These are phyloP conservation scores for Ophion costatus DNA, from an alignment of 2,888 invertebrate genomes.

Conservation along the genomic window DNA sequence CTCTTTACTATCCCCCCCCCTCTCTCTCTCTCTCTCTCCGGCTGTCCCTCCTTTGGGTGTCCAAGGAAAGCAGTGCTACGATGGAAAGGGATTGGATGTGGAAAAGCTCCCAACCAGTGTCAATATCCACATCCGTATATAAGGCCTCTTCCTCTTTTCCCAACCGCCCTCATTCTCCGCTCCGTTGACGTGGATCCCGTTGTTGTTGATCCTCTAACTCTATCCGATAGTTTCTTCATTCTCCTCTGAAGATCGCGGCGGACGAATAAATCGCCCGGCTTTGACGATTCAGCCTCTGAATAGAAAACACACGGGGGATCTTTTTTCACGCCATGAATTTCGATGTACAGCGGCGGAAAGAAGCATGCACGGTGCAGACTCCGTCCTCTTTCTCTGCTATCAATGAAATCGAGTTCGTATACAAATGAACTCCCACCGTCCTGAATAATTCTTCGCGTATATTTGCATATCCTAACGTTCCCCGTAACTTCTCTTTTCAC, in stretches of 20 bases:
- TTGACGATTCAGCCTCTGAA: neutral
- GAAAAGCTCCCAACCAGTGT: conserved; percentile 32
- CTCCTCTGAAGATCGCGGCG: neutral
- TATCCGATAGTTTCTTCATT: neutral
- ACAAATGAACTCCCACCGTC: conserved; percentile 31
- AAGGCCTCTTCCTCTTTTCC: neutral
- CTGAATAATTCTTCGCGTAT: conserved; percentile 38
- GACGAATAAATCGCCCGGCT: neutral
- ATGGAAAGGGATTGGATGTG: conserved; percentile 10
- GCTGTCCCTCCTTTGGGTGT: neutral
- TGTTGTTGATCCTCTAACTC: neutral
- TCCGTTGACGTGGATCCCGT: neutral
- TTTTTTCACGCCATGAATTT: conserved; percentile 2
- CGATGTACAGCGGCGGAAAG: neutral
- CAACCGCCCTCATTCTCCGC: neutral
- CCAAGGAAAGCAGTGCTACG: conserved; percentile 10
- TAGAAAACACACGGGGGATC: neutral
- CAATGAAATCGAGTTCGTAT: conserved; percentile 26
- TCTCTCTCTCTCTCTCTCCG: too few species aligned
- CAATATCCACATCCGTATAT: conserved; percentile 26
- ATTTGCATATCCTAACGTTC: conserved; percentile 49
- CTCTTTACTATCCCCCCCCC: neutral
- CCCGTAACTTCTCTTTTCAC: conserved; percentile 14
- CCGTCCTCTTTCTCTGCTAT: neutral
- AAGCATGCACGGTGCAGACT: neutral